Percentiles rank a stretch among this genome's conserved stretches.
Evolutionary conservation across 2,113 vertebrate genomes (phyloP).

Genomic region (Galeopterus variegatus): DNA sequence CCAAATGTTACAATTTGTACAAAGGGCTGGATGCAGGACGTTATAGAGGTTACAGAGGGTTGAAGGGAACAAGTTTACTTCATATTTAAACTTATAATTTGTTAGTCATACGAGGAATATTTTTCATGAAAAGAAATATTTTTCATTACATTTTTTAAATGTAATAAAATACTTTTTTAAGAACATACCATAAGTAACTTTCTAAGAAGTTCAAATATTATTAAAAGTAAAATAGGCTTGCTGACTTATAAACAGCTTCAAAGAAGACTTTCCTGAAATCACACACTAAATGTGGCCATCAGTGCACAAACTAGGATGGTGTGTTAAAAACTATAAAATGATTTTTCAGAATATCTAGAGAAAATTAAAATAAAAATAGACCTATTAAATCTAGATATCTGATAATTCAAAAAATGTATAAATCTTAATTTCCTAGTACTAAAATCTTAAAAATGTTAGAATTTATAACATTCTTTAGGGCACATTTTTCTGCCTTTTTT

Average conservation of each 20-base stretch:
- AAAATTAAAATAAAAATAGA: constrained; percentile 66
- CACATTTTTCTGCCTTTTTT: background rate
- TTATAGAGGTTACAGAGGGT: no score
- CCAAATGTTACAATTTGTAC: no score
- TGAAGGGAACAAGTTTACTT: no score
- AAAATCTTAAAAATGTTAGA: constrained; percentile 49
- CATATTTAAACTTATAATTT: no score
- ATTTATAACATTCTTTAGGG: constrained; percentile 64
- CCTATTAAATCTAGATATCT: background rate
- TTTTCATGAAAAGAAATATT: no score
- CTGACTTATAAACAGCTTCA: background rate
- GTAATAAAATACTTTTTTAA: no score
- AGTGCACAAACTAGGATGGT: constrained; percentile 38
- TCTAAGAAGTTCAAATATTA: no score
- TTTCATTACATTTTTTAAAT: no score
- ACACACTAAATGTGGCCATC: background rate
- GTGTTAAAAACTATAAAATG: constrained; percentile 34
- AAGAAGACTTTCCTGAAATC: constrained; percentile 33
- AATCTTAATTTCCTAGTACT: background rate
- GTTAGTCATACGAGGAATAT: no score
- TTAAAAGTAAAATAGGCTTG: constrained; percentile 17
- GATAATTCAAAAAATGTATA: background rate
- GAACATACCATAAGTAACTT: no score
- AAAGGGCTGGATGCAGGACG: no score
- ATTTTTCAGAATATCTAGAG: constrained; percentile 62